Base-by-base conservation (phyloP, 2,888 invertebrate genomes). In the Scaptomyza parva region DNA sequence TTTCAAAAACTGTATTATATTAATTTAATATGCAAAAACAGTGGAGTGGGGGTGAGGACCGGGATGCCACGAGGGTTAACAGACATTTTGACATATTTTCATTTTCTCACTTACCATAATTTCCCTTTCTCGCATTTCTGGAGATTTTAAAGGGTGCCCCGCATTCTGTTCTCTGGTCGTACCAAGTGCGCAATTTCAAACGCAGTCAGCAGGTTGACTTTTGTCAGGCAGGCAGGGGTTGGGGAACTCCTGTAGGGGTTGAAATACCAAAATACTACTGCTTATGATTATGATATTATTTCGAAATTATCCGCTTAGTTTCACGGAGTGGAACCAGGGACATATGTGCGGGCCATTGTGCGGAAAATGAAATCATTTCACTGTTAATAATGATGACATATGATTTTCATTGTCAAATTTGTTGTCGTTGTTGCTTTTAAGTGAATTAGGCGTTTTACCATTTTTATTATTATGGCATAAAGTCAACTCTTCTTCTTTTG, bases 311-410 rank as follows among this genome's bases (percentile, higher is more conserved):
- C 86, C 90, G 90, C 88, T 89, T 89, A 86, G 87, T 68, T 86
- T 88, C 85, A 72, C 78, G 61, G 68, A 75, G 66, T 74, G 75
- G 78, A 81, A 71, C 79, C 67, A 64, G 61, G 61, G 81, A 76
- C 90, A 91, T 91, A 91, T 91, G 91, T 83, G 77, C 77, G 70
- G 64, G 57, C 68, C 87, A 84, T 85, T 90, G 89, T 89, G 76
- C 77, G 89, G 81, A 88, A 86, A 89, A 88, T 89, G 88, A 89
- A 91, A 84, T 91, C 91, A 91, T 91, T 89, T 90, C 76, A 88
- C 89, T 91, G 91, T 91, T 91, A 91, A 91, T 91, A 91, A 91
- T 91, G 89, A 91, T 91, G 91, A 91, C 91, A 91, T 91, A 91
- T 91, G 91, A 91, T 91, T 91, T 89, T 78, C 90, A 88, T 89